A percentile compares a stretch with the other conserved stretches of the same genome.
phyloP scores from a whole-genome alignment of 2,113 vertebrate genomes.

The Australoheros scitulus region DNA sequence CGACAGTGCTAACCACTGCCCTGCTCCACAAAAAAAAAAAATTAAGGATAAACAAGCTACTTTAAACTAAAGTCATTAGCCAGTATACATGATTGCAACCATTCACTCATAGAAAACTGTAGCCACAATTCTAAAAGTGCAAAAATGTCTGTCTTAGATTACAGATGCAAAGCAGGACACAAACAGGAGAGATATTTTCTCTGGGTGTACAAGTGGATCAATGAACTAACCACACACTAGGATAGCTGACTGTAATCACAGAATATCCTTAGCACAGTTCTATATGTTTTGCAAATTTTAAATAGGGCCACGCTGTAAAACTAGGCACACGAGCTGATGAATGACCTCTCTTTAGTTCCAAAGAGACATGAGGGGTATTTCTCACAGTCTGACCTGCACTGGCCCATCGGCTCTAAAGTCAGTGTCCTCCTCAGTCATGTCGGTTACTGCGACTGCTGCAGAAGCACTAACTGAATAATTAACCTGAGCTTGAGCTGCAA shows the following conservation, averaged over 20 bases:
- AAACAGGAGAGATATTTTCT: too few relatives aligned
- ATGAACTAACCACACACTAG: not conserved
- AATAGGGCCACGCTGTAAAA: not conserved
- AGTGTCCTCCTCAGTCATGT: too few relatives aligned
- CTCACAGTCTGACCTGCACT: not conserved
- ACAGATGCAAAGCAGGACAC: not conserved
- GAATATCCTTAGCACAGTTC: not conserved
- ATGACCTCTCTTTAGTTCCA: not conserved
- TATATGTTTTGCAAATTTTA: not conserved
- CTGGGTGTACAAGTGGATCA: too few relatives aligned
- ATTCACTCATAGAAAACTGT: not conserved
- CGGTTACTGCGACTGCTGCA: not conserved
- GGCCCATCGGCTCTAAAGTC: not conserved
- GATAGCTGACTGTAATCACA: not conserved
- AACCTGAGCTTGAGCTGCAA: too few relatives aligned
- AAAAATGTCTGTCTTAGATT: not conserved
- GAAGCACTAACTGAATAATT: not conserved
- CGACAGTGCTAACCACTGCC: not conserved
- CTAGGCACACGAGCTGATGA: not conserved
- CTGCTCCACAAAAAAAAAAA: not conserved
- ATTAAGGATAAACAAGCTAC: not conserved
- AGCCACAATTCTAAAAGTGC: not conserved
- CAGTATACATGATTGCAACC: not conserved
- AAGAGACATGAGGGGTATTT: not conserved
- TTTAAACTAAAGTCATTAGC: not conserved